Base-by-base conservation (phyloP, 2,113 vertebrate species). In the Hippocampus guttulatus region DNA sequence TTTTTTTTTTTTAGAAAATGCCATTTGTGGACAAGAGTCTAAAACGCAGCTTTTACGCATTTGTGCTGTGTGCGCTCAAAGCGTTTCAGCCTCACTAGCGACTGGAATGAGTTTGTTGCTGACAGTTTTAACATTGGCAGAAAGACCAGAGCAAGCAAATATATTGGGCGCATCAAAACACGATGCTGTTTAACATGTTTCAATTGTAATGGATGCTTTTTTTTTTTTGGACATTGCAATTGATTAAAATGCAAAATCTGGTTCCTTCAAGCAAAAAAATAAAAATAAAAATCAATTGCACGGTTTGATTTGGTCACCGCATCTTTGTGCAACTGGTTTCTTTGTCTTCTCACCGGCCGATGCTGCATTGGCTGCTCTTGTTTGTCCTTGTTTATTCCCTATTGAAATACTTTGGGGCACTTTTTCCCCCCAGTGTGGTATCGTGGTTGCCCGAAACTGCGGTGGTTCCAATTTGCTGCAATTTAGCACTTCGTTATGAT, bases 261-360 rank as follows among this genome's bases (percentile, higher is more conserved):
- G 25, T 57, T 58, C 11, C 55, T 23, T 23, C 10, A 55, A 10
- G 9, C 43, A 11, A 45, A 12, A 45, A 33, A 30, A 30, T 2
- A 30, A 1, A 45, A 33, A 33, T 6, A 3, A 18, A 73, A 60
- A 5, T 52, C 18, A 54, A 68, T 41, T 40, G 15, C 64, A 20
- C n/a, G 18, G 8, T 63, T 40, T 21, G 68, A 1, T 84, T 75
- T 75, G 67, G 67, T 80, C 69, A 11, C 2, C 38, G 70, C 68
- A 67, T 84, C 76, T 77, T 58, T 21, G 76, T 73, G 84, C 89
- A 90, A 90, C 86, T 89, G 83, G 86, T 90, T 77, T 84, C 82
- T 87, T 85, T 89, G 86, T 88, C 72, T 73, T 77, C 65, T 66
- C 67, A 68, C 21, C 41, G 18, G 33, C 55, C 69, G 68, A 40